Base-by-base conservation (phyloP, 2,888 invertebrate species). In the Eustalomyia histrio region DNA sequence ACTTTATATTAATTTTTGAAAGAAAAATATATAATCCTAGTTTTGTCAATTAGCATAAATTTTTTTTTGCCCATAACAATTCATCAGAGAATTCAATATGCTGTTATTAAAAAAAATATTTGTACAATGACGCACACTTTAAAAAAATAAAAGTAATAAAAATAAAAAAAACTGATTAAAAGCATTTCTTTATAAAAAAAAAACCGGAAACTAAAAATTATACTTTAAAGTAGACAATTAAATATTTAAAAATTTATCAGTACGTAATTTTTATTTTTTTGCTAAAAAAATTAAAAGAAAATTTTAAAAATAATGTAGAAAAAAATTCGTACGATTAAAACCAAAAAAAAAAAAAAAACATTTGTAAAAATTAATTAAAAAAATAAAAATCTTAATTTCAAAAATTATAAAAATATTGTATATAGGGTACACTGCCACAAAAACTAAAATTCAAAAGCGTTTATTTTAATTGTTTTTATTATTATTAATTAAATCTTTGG, bases 121-220 rank as follows among this genome's bases (percentile, higher is more conserved):
- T 69, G 55, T 76, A 81, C 60, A 68, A 72, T 75, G 57, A 80
- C 76, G 80, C 80, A 81, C 80, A 81, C 60, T 76, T 80, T 67
- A 83, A 84, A 53, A 53, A 47, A 76, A 84, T 83, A 83, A 83
- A 84, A 83, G 80, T 83, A 84, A 85, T 84, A 84, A 84, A 84
- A 85, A 85, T 85, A 84, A 86, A 84, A 75, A 83, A 85, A 84
- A 79, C 78, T 79, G 76, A 79, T 80, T 52, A 76, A 80, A 82
- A 67, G 80, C 79, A 69, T 80, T 78, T 75, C 76, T 81, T 81
- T 79, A 39, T 71, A 39, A 58, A 29, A 29, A 29, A 29, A 29
- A 29, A 29, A 76, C 33, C 58, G 55, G 65, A 75, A 75, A 71
- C 29, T 17, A 75, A 75, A n/a, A 61, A 75, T 53, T 65, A 69